phyloP scores from a whole-genome alignment of 2,113 vertebrate genomes.

The Neogobius melanostomus region DNA sequence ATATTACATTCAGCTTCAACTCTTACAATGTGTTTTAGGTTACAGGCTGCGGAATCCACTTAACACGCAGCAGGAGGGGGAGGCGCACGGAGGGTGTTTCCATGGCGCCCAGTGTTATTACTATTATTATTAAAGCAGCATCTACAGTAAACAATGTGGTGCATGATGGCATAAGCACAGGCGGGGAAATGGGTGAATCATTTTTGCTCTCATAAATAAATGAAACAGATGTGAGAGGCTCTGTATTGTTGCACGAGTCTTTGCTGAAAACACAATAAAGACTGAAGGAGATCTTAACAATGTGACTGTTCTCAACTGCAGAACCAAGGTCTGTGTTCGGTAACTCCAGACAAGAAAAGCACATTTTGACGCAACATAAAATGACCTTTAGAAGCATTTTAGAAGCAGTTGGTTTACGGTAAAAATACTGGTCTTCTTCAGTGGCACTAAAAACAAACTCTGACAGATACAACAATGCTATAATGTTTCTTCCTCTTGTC shows the following conservation, averaged over 20 bases:
- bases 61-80: constrained; percentile 1
- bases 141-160: background rate
- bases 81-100: background rate
- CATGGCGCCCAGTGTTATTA: background rate
- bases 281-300: background rate
- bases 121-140: constrained; percentile 5
- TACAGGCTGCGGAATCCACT: background rate
- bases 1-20: background rate
- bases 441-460: background rate
- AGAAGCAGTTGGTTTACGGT: too few relatives aligned
- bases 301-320: too few relatives aligned
- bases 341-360: too few relatives aligned
- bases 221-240: background rate
- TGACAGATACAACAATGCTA: background rate
- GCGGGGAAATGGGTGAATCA: background rate
- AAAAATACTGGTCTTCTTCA: background rate
- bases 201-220: constrained; percentile 2
- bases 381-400: too few relatives aligned
- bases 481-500: background rate
- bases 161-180: background rate
- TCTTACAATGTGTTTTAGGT: background rate
- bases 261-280: background rate
- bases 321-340: too few relatives aligned
- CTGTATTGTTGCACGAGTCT: background rate
- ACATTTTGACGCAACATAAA: too few relatives aligned